Conservation (phyloP, 2,888 invertebrate genomes). For the Lysandra coridon region DNA sequence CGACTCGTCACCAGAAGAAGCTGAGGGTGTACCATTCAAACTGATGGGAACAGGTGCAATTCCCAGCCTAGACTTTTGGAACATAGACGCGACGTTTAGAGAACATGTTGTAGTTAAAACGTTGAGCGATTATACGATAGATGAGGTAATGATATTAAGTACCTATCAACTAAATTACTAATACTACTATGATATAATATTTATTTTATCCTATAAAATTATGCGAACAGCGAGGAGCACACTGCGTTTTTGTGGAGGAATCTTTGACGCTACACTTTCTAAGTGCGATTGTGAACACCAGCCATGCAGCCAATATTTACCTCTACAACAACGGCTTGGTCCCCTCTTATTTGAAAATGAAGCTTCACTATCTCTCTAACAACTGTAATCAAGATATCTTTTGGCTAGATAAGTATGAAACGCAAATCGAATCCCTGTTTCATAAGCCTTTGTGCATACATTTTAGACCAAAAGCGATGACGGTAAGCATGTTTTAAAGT, state of each 20-base stretch:
- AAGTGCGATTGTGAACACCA: conserved; percentile 64
- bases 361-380: conserved; percentile 62
- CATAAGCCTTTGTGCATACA: conserved; percentile 67
- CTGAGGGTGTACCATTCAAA: conserved; percentile 68
- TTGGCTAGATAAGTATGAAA: conserved; percentile 66
- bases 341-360: conserved; percentile 63
- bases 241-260: conserved; percentile 71
- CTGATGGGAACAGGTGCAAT: conserved; percentile 78
- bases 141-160: conserved; percentile 55
- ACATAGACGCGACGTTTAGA: conserved; percentile 80
- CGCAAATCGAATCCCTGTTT: conserved; percentile 67
- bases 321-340: conserved; percentile 74
- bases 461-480: conserved; percentile 64
- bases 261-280: conserved; percentile 69
- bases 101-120: conserved; percentile 80
- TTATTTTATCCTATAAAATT: not conserved
- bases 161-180: not conserved
- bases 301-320: conserved; percentile 58
- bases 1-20: conserved; percentile 74
- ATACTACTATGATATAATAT: no score
- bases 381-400: conserved; percentile 61
- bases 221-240: conserved; percentile 59
- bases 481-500: conserved; percentile 48
- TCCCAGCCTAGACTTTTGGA: conserved; percentile 79
- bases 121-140: conserved; percentile 72